These are phyloP conservation scores for Liparis tanakae DNA, from an alignment of 2,797 vertebrate species.

Conservation along the genomic window DNA sequence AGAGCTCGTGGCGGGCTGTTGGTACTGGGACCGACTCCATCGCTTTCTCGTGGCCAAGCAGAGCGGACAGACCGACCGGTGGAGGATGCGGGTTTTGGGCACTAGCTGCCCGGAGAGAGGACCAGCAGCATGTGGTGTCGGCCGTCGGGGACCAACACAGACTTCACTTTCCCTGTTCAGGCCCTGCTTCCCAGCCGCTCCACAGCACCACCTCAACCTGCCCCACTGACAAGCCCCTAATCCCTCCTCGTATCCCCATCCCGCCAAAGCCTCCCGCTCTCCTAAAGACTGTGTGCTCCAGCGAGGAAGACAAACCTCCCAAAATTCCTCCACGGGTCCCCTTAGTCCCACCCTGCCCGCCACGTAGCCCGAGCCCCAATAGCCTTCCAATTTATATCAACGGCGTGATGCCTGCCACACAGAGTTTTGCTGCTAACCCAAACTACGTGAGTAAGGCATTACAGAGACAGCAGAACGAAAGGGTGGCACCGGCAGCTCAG, in stretches of 20 bases:
- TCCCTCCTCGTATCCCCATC: constrained; percentile 93
- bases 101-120: constrained; percentile 38
- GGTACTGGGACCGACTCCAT: constrained; percentile 28
- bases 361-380: constrained; percentile 93
- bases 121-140: constrained; percentile 36
- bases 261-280: constrained; percentile 79
- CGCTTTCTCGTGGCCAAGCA: constrained; percentile 71
- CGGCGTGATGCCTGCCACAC: constrained; percentile 97
- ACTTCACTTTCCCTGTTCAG: constrained; percentile 83
- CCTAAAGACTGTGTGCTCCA: constrained; percentile 76
- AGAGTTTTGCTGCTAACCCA: constrained; percentile 98
- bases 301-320: constrained; percentile 90
- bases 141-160: constrained; percentile 62
- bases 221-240: constrained; percentile 85
- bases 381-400: constrained; percentile 95
- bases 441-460: constrained; percentile 94
- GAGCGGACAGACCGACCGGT: constrained; percentile 43
- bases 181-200: constrained; percentile 77
- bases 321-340: constrained; percentile 94
- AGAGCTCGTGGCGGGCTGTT: constrained; percentile 54
- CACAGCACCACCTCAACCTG: constrained; percentile 10
- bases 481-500: constrained; percentile 68
- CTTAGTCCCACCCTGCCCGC: constrained; percentile 84
- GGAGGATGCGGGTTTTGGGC: constrained; percentile 47
- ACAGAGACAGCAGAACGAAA: constrained; percentile 89